Conservation (phyloP, 2,888 invertebrate species). For the Drosophila differens region DNA sequence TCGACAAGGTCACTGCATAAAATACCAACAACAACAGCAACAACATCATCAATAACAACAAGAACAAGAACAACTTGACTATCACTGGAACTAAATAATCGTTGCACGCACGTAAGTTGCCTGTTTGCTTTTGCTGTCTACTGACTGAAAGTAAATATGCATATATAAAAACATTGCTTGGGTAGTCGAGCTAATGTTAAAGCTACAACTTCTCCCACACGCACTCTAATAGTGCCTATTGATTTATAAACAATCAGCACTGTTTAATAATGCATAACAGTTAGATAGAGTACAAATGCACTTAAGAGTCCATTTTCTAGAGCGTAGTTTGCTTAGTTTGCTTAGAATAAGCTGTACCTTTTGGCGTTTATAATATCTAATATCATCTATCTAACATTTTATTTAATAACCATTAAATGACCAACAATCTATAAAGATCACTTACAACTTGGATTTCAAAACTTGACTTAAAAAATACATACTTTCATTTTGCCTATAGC, state of each 20-base stretch:
- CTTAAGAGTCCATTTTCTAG: neutral
- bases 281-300: neutral
- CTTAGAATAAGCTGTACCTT: neutral
- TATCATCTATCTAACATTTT: neutral
- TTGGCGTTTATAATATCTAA: neutral
- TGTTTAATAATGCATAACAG: constrained; percentile 10
- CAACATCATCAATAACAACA: neutral
- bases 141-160: neutral
- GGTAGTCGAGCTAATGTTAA: neutral
- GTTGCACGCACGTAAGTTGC: constrained; percentile 45
- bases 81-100: constrained; percentile 17
- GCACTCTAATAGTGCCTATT: constrained; percentile 16
- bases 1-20: constrained; percentile 28
- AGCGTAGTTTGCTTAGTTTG: neutral
- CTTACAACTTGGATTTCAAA: too few relatives aligned
- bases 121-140: neutral
- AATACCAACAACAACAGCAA: constrained; percentile 9
- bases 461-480: too few relatives aligned
- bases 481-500: neutral
- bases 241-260: constrained; percentile 27
- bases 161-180: neutral
- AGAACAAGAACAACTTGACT: neutral
- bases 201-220: neutral
- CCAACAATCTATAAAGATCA: neutral
- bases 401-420: neutral